A percentile compares a stretch with the other conserved stretches of the same genome.
Conservation (phyloP, 2,797 vertebrate genomes). For the Trachurus trachurus region DNA sequence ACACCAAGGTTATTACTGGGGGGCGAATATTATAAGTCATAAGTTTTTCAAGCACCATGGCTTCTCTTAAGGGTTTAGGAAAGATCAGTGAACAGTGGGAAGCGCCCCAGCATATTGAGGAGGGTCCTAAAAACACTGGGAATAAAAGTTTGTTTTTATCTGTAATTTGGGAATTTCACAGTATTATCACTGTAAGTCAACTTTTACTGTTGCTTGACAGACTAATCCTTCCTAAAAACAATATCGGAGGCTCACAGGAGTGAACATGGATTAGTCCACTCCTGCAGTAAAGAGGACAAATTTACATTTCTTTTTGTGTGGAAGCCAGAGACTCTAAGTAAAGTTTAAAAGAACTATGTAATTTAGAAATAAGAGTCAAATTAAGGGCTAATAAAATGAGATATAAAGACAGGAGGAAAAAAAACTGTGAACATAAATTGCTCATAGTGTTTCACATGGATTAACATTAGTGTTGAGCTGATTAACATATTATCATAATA, state of each 20-base stretch:
- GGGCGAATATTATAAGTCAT: neutral
- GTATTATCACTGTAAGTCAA: neutral
- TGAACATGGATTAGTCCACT: neutral
- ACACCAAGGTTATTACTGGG: neutral
- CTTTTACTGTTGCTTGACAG: neutral
- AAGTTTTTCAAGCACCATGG: neutral
- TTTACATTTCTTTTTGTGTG: neutral
- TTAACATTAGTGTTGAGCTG: no score
- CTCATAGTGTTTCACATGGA: neutral
- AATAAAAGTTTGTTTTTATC: neutral
- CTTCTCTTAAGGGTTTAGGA: neutral
- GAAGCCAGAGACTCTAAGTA: neutral
- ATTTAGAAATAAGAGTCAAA: neutral
- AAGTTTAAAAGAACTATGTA: neutral
- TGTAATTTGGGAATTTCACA: neutral
- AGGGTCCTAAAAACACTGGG: neutral
- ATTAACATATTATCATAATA: neutral
- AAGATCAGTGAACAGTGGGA: neutral
- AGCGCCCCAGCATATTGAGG: neutral
- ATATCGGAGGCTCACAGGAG: neutral
- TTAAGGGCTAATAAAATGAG: no score
- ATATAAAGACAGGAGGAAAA: neutral
- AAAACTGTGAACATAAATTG: neutral
- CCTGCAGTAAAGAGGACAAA: neutral
- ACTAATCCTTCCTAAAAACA: neutral